phyloP scores from a whole-genome alignment of 2,797 vertebrate genomes.

The Notolabrus celidotus region DNA sequence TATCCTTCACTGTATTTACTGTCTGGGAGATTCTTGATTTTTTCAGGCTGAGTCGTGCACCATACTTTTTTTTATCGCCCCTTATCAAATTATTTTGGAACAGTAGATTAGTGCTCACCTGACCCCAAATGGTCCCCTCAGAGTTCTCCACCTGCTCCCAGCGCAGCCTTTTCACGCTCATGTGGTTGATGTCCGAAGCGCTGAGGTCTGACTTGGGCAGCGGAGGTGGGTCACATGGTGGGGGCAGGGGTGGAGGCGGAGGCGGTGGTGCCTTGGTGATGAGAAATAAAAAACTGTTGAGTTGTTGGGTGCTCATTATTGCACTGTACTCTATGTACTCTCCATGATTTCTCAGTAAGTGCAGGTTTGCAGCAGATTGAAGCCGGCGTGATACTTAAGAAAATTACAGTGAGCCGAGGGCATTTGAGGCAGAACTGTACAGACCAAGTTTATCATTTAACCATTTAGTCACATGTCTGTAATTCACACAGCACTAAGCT shows the following conservation, averaged over 20 bases:
- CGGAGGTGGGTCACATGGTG: constrained; percentile 84
- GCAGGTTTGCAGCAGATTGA: not conserved
- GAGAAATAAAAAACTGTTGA: not conserved
- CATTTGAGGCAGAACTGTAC: no score
- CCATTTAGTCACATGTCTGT: no score
- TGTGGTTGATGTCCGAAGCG: constrained; percentile 92
- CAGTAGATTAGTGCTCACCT: constrained; percentile 81
- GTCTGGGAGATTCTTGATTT: not conserved
- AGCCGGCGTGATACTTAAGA: not conserved
- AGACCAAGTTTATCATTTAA: not conserved
- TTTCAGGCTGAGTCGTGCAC: not conserved
- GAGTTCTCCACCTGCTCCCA: constrained; percentile 99
- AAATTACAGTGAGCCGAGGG: not conserved
- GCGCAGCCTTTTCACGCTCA: constrained; percentile 97
- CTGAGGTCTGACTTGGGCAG: constrained; percentile 85
- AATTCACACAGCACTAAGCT: no score
- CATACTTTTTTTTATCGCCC: not conserved
- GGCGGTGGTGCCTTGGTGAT: constrained; percentile 75
- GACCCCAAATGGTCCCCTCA: constrained; percentile 98
- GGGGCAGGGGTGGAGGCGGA: constrained; percentile 83
- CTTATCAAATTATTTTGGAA: not conserved
- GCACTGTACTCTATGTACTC: no score
- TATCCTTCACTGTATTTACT: constrained; percentile 32
- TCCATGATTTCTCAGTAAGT: no score
- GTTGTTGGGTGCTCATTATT: not conserved